Percentiles rank a stretch among this genome's conserved stretches.
These are phyloP conservation scores for Oreohelix idahoensis DNA, from an alignment of 1,140 invertebrate species.

Conservation along the genomic window DNA sequence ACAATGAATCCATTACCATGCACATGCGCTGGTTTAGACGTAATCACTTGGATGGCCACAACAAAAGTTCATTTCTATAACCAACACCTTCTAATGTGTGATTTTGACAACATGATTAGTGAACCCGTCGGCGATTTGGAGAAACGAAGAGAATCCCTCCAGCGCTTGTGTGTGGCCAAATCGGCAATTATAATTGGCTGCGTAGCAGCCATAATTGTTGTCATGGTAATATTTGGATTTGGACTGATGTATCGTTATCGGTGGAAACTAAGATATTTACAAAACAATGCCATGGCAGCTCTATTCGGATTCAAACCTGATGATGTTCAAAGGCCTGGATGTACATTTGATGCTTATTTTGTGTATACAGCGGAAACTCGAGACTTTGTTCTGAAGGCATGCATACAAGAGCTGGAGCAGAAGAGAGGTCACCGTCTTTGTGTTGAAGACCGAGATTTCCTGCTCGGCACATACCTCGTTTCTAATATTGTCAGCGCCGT, in stretches of 20 bases:
- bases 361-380: conserved; percentile 41
- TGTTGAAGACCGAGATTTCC: conserved; percentile 55
- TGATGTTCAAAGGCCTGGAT: not conserved
- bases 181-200: not conserved
- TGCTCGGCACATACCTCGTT: conserved; percentile 72
- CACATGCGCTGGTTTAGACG: not conserved
- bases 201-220: not conserved
- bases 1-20: not conserved
- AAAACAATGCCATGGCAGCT: not conserved
- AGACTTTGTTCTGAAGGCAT: conserved; percentile 39
- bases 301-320: not conserved
- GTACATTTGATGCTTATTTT: conserved; percentile 47
- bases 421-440: conserved; percentile 42
- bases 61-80: not conserved
- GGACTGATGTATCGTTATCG: conserved; percentile 3
- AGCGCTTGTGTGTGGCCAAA: conserved; percentile 8
- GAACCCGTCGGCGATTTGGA: not conserved
- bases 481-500: conserved; percentile 78
- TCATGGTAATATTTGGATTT: not conserved
- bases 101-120: not conserved
- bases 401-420: conserved; percentile 45
- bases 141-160: not conserved
- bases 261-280: conserved; percentile 8
- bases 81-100: not conserved
- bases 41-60: conserved; percentile 1